These are phyloP conservation scores for Vanessa tameamea DNA, from an alignment of 1,140 invertebrate species.

Conservation along the genomic window DNA sequence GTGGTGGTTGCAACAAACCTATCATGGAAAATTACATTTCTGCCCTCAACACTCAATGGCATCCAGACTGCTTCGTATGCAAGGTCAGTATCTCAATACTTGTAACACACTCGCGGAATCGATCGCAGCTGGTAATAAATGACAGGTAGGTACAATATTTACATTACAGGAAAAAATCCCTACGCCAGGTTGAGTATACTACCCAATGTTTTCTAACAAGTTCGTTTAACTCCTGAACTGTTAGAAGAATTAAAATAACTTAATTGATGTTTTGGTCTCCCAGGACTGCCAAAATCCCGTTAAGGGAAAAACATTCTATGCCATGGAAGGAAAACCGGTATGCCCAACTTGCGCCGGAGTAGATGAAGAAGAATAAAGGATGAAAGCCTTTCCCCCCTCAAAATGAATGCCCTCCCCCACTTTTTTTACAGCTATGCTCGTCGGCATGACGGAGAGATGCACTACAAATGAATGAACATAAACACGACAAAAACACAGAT, in stretches of 20 bases:
- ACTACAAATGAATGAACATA: conserved; percentile 46
- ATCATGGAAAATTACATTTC: conserved; percentile 99
- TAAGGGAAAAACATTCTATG: conserved; percentile 96
- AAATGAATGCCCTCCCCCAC: conserved; percentile 51
- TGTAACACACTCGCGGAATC: neutral
- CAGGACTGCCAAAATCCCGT: conserved; percentile 97
- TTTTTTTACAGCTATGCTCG: conserved; percentile 79
- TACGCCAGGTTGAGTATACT: conserved; percentile 70
- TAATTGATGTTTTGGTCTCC: conserved; percentile 43
- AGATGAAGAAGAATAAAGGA: conserved; percentile 90
- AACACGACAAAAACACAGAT: conserved; percentile 58
- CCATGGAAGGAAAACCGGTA: conserved; percentile 95
- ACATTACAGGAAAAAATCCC: conserved; percentile 3
- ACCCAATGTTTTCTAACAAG: neutral
- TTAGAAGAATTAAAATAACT: neutral
- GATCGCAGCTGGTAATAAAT: conserved; percentile 17
- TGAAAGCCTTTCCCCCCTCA: conserved; percentile 51
- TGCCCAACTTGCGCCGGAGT: conserved; percentile 94
- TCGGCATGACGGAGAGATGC: conserved; percentile 41
- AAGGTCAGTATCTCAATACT: conserved; percentile 87
- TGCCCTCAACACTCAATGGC: conserved; percentile 98
- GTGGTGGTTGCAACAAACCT: conserved; percentile 96
- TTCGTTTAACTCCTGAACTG: conserved; percentile 5
- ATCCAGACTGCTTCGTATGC: conserved; percentile 99
- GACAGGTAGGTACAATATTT: conserved; percentile 44